Evolutionary conservation across 2,113 vertebrate genomes (phyloP).

Genomic region (Ciconia boyciana): DNA sequence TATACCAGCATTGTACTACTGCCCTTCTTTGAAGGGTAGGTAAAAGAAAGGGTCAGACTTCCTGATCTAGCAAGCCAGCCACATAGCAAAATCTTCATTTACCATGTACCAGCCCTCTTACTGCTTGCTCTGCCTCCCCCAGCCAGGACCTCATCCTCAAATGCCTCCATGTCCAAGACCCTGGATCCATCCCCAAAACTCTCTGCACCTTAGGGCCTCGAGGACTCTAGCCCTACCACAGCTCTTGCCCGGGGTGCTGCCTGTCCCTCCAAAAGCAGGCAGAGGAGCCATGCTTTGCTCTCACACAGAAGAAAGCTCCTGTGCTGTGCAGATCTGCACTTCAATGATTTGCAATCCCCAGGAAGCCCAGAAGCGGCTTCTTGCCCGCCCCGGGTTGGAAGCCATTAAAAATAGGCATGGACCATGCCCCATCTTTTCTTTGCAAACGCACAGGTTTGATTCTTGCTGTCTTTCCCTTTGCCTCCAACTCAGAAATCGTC

Average conservation of each 20-base stretch:
- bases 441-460: background rate
- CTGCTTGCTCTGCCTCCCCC: background rate
- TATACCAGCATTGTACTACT: background rate
- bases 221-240: background rate
- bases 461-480: background rate
- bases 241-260: background rate
- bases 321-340: background rate
- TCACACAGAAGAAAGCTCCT: background rate
- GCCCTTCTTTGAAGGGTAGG: background rate
- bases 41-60: background rate
- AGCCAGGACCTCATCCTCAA: background rate
- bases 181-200: background rate
- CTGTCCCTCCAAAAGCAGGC: background rate
- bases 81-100: background rate
- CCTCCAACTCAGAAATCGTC: background rate
- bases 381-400: background rate
- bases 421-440: background rate
- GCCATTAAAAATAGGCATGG: background rate
- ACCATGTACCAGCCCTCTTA: background rate
- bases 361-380: background rate
- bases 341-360: background rate
- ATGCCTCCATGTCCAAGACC: background rate
- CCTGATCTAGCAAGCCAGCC: background rate
- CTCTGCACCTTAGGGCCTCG: background rate
- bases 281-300: background rate